Base-by-base conservation (phyloP, 2,888 invertebrate genomes). In the Alviniconcha strummeri region DNA sequence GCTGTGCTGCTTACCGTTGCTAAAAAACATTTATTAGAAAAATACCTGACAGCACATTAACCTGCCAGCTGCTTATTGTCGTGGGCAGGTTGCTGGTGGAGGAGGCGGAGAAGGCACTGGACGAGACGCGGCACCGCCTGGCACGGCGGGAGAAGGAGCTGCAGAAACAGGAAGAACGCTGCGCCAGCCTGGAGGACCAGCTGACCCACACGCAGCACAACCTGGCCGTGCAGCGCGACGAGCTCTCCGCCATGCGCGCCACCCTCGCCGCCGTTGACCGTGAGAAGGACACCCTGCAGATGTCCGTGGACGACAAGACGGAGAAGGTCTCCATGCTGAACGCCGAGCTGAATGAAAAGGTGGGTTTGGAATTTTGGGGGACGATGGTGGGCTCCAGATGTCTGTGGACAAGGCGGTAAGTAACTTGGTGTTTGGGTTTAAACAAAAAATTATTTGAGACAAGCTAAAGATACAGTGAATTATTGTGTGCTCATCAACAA, bases 221-320 rank as follows among this genome's bases (percentile, higher is more conserved):
- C 71, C 19, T 56, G 15, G 55, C 69, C 15, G 86, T 88, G 13
- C 88, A 89, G n/a, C 88, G 88, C 55, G 92, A 93, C 67, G 93
- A 93, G 86, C 89, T 91, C 79, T 86, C 86, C 11, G 90, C 89
- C 54, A 87, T 93, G 54, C 88, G 91, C 55, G 82, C 86, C 5
- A 92, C 92, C 4, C 89, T 93, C 80, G 89, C 87, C 71, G 87
- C 91, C 5, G 88, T 93, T 84, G 93, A 93, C 86, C 87, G 92
- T 64, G 93, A 93, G 87, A 93, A 93, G 84, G 93, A 93, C 85
- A 83, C 86, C 6, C 88, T 93, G 15, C 93, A 93, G 89, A 88
- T 87, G 17, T 89, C 88, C 52, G 91, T 93, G 6, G 93, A 93
- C 86, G 92, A 93, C 83, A 93, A 92, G 86, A 89, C 93, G 3